Base-by-base conservation (phyloP, 2,888 invertebrate species). In the Dolichopus griseipennis region DNA sequence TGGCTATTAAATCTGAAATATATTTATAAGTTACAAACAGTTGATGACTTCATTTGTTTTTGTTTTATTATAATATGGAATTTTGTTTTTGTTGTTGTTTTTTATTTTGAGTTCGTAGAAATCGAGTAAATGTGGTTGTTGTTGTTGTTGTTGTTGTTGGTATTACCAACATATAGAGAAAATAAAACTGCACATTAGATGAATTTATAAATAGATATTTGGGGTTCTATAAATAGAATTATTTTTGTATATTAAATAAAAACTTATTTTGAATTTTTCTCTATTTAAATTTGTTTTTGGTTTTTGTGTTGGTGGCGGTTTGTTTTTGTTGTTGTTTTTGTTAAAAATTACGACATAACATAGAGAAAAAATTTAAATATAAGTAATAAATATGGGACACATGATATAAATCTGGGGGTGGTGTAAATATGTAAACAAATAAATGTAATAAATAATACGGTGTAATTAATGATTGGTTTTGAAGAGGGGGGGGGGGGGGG, bases 41-140 rank as follows among this genome's bases (percentile, higher is more conserved):
- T 9, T 52, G 52, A 52, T 52, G 52, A 52, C 52, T 52, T 52
- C 52, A 52, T 52, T 52, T 52, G 52, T 52, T 52, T n/a, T 52
- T 52, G 52, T 18, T 52, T 18, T 52, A 12, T 52, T 52, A 18
- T 27, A 27, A 27, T 4, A 27, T n/a, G 5, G 27, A 27, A 27
- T 27, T 18, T 52, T 18, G 18, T 52, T 52, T 52, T 52, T 52
- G 9, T n/a, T 52, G 52, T 52, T 52, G 9, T n/a, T 52, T 52
- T 52, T 7, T 52, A 18, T n/a, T 52, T 52, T 52, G 9, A 2
- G 8, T 37, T 2, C 1, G 37, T 37, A 6, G 18, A 52, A 12
- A 6, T 52, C 15, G 9, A 2, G 6, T 52, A 12, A 18, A 12
- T 52, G 8, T 52, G 52, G 52, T 12, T 5, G 9, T 52, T 52